Percentiles rank a stretch among this genome's conserved stretches.
Conservation (phyloP, 2,888 invertebrate genomes). For the Phengaris arion region DNA sequence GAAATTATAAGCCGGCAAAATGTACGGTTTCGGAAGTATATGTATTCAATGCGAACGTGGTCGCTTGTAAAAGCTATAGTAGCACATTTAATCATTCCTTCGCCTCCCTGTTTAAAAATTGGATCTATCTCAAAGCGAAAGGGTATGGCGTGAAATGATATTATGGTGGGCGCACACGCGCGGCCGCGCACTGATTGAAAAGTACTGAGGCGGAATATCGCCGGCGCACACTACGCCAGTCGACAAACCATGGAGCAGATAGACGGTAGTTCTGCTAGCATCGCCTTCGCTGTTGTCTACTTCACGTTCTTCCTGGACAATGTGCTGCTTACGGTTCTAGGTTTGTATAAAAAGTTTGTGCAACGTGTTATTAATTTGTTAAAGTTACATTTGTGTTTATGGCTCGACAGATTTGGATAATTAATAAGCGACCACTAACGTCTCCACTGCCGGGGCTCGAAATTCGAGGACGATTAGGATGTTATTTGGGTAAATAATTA, state of each 20-base stretch:
- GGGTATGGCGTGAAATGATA: conserved; percentile 52
- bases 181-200: conserved; percentile 57
- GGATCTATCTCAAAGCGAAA: conserved; percentile 31
- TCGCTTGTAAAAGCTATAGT: neutral
- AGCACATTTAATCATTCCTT: neutral
- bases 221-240: conserved; percentile 34
- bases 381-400: neutral
- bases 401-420: too few relatives aligned
- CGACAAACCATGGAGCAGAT: conserved; percentile 30
- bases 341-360: conserved; percentile 73
- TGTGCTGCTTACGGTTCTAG: conserved; percentile 91
- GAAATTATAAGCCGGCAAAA: too few relatives aligned
- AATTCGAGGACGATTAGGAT: too few relatives aligned
- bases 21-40: too few relatives aligned
- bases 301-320: conserved; percentile 90
- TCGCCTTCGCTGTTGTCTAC: conserved; percentile 78
- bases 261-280: conserved; percentile 38
- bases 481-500: too few relatives aligned
- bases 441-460: too few relatives aligned
- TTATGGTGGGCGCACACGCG: conserved; percentile 52
- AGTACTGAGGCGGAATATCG: conserved; percentile 52
- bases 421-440: too few relatives aligned
- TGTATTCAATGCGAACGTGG: neutral
- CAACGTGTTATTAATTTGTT: neutral
- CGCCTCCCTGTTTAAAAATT: conserved; percentile 14